Evolutionary conservation across 1,140 invertebrate species (phyloP).

Genomic region (Cecropterus lyciades): DNA sequence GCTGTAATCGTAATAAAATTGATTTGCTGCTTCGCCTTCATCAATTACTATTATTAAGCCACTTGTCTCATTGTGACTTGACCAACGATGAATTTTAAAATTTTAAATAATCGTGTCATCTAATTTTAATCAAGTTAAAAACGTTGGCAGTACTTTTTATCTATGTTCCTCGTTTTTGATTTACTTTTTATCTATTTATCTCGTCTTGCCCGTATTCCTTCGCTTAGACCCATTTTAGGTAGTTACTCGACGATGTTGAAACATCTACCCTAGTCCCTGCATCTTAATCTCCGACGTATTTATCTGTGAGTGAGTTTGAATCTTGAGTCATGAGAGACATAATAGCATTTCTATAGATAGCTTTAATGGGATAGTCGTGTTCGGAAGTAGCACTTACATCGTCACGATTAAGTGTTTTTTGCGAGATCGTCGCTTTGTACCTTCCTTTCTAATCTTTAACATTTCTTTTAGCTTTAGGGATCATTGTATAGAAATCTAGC

Average conservation of each 20-base stretch:
- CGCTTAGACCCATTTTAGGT: no score
- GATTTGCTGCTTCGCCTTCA: slow-evolving; percentile 27
- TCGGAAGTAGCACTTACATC: slow-evolving; percentile 62
- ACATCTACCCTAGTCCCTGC: slow-evolving; percentile 18
- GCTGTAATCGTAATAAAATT: slow-evolving; percentile 35
- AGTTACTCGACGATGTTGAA: slow-evolving; percentile 15
- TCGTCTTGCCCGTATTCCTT: no score
- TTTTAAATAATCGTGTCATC: no score
- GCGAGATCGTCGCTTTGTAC: slow-evolving; percentile 42
- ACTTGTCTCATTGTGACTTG: slow-evolving; percentile 7
- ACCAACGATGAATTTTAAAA: not conserved
- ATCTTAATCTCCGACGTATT: slow-evolving; percentile 31
- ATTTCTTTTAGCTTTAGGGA: slow-evolving; percentile 32
- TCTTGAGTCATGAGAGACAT: slow-evolving; percentile 33
- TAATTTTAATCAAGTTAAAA: no score
- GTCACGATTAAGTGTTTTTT: slow-evolving; percentile 66
- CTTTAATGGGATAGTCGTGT: slow-evolving; percentile 68
- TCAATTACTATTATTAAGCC: slow-evolving; percentile 16
- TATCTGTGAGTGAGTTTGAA: slow-evolving; percentile 35
- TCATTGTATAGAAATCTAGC: slow-evolving; percentile 12
- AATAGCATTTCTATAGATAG: slow-evolving; percentile 50
- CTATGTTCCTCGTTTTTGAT: no score
- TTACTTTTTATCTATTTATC: no score
- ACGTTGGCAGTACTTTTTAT: no score
- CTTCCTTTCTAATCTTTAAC: slow-evolving; percentile 52